Conservation (phyloP, 2,888 invertebrate species). For the Dilophus febrilis region DNA sequence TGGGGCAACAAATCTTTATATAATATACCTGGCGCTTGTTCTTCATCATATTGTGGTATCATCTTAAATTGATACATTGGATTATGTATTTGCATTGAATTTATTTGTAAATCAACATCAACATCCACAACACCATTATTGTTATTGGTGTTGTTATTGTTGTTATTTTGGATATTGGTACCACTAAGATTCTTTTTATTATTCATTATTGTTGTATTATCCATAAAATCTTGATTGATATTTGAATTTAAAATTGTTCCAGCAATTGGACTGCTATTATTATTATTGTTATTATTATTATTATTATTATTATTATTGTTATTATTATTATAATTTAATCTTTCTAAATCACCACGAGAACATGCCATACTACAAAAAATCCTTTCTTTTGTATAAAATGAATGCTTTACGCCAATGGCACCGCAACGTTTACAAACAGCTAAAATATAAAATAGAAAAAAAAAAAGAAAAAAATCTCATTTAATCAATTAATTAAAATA, state of each 20-base stretch:
- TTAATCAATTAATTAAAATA: not conserved
- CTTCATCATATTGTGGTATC: conserved; percentile 1
- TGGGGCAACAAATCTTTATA: conserved; percentile 20
- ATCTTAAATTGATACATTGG: conserved; percentile 29
- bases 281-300: conserved; percentile 2
- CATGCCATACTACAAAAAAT: conserved; percentile 69
- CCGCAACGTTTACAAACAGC: conserved; percentile 75
- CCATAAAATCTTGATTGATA: too few relatives aligned
- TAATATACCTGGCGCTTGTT: conserved; percentile 20
- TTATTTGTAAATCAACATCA: conserved; percentile 25
- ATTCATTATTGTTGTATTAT: too few relatives aligned
- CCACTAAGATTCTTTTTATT: too few relatives aligned
- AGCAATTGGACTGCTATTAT: too few relatives aligned
- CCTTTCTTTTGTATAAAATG: conserved; percentile 68
- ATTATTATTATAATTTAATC: not conserved
- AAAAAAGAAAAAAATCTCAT: not conserved
- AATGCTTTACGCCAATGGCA: conserved; percentile 68
- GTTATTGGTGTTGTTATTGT: conserved; percentile 11
- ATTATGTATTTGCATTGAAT: conserved; percentile 26
- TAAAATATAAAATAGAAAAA: conserved; percentile 23
- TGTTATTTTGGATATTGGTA: too few relatives aligned
- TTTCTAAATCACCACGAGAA: conserved; percentile 37
- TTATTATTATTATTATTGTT: conserved; percentile 6
- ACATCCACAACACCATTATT: conserved; percentile 17
- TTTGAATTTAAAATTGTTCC: too few relatives aligned